phyloP scores from a whole-genome alignment of 1,140 invertebrate species.

The Liolophura sinensis region DNA sequence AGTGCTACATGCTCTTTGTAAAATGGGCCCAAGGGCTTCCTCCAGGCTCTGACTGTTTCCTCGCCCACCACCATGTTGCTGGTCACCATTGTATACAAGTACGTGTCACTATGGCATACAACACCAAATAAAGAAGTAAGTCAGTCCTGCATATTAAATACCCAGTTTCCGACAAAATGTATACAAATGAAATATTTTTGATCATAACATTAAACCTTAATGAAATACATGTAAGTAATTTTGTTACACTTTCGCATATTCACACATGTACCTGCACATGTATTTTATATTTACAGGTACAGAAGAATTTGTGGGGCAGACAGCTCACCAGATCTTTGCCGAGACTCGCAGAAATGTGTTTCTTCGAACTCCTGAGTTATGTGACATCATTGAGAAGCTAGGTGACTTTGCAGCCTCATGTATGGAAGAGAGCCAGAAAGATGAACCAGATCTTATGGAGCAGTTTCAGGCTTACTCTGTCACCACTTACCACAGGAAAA shows the following conservation, averaged over 20 bases:
- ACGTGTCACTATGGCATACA: too few relatives aligned
- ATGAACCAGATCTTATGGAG: constrained; percentile 13
- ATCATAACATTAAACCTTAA: too few relatives aligned
- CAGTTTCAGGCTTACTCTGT: constrained; percentile 20
- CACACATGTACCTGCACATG: background rate
- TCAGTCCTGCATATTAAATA: too few relatives aligned
- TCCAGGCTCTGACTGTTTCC: too few relatives aligned
- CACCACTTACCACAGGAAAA: constrained; percentile 22
- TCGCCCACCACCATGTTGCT: too few relatives aligned
- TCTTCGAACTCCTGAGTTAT: constrained; percentile 30
- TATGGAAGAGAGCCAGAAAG: constrained; percentile 23
- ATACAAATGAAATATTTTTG: too few relatives aligned
- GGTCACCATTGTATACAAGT: too few relatives aligned
- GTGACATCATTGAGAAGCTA: constrained; percentile 29
- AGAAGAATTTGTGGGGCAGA: constrained; percentile 42
- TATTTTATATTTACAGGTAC: constrained; percentile 25
- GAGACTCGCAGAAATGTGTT: constrained; percentile 35
- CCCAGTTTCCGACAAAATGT: too few relatives aligned
- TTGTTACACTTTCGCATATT: background rate
- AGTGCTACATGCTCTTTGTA: too few relatives aligned
- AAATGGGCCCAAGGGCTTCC: too few relatives aligned
- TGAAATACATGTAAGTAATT: too few relatives aligned
- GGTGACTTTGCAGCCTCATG: constrained; percentile 37
- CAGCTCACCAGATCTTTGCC: constrained; percentile 40
- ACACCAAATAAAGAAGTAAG: too few relatives aligned